Evolutionary conservation across 2,797 vertebrate genomes (phyloP).

Genomic region (Epinephelus coioides): DNA sequence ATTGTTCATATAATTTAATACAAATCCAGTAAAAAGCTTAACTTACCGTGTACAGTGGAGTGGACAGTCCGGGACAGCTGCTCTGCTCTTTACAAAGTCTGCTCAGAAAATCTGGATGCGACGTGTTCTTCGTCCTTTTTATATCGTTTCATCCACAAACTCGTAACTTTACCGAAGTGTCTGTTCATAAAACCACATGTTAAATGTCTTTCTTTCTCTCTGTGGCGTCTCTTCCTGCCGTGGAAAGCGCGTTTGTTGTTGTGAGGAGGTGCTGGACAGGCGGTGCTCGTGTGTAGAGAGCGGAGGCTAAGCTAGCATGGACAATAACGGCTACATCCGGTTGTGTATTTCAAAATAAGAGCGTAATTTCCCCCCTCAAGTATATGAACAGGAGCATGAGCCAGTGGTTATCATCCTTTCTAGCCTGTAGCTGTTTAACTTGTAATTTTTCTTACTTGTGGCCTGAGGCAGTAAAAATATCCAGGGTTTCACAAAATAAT

Average conservation of each 20-base stretch:
- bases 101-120: conserved; percentile 15
- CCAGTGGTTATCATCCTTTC: neutral
- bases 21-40: neutral
- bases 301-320: neutral
- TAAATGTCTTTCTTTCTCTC: neutral
- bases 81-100: conserved; percentile 24
- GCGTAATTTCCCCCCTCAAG: neutral
- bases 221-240: neutral
- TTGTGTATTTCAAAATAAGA: conserved; percentile 63
- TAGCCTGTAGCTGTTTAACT: too few relatives aligned
- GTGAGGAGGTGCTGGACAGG: neutral
- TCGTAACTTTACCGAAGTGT: conserved; percentile 10
- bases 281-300: conserved; percentile 17
- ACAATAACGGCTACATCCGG: conserved; percentile 27
- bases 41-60: conserved; percentile 41
- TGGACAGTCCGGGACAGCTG: conserved; percentile 18
- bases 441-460: too few relatives aligned
- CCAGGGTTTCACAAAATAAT: too few relatives aligned
- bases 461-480: too few relatives aligned
- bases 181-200: neutral
- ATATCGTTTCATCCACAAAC: conserved; percentile 37
- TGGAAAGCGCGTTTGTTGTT: conserved; percentile 43
- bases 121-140: neutral
- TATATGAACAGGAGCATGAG: neutral
- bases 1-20: neutral